phyloP scores from a whole-genome alignment of 2,113 vertebrate species.

The Tragelaphus imberbis region DNA sequence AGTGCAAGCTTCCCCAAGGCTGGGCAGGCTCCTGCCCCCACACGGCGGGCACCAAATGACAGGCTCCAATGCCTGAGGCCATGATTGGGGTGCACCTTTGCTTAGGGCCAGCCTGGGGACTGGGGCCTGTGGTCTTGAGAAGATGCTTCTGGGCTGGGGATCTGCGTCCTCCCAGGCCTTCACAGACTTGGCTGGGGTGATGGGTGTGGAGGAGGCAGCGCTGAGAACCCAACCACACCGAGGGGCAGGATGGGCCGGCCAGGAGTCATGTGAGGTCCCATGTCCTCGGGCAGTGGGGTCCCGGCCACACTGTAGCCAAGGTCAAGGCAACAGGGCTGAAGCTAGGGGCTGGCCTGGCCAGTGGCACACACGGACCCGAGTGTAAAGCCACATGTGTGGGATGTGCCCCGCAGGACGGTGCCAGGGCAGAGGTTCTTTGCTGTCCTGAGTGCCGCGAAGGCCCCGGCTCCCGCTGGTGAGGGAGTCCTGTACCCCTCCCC shows the following conservation, averaged over 20 bases:
- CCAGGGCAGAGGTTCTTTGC: fast-evolving
- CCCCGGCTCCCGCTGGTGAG: neutral
- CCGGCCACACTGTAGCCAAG: neutral
- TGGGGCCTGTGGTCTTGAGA: neutral
- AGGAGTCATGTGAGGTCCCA: neutral
- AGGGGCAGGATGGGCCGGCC: neutral
- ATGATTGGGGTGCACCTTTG: neutral
- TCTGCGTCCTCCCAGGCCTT: neutral
- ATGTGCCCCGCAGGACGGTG: neutral
- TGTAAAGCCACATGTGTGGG: neutral
- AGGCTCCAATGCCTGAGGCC: neutral
- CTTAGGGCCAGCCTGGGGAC: neutral
- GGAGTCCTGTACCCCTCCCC: neutral
- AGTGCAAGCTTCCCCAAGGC: neutral
- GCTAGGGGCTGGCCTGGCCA: neutral
- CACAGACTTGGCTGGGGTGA: neutral
- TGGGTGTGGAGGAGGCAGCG: neutral
- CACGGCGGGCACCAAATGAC: neutral
- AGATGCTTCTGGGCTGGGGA: neutral
- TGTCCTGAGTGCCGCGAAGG: fast-evolving
- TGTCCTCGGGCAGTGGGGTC: too few relatives aligned
- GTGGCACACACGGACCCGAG: neutral
- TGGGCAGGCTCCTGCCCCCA: neutral
- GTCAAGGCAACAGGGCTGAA: neutral
- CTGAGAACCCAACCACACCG: neutral